These are phyloP conservation scores for Grammomys dolichurus DNA, from an alignment of 2,113 vertebrate genomes.

Conservation along the genomic window DNA sequence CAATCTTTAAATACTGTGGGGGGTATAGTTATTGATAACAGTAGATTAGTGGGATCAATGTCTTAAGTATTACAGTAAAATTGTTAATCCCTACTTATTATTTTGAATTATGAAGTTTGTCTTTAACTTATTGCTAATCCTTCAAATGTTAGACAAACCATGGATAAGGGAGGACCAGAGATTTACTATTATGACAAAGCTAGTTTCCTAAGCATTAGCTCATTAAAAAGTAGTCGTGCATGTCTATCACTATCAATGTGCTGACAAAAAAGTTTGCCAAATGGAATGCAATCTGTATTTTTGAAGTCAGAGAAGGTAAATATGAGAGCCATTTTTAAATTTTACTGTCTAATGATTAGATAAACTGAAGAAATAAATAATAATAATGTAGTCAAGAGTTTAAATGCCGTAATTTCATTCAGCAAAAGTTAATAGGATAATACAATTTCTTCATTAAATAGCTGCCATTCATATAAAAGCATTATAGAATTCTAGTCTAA, in stretches of 20 bases:
- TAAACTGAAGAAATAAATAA: not conserved
- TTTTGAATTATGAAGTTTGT: not conserved
- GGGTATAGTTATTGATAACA: not conserved
- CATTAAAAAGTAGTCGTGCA: not conserved
- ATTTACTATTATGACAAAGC: not conserved
- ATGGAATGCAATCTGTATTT: not conserved
- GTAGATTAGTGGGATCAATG: not conserved
- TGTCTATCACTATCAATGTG: not conserved
- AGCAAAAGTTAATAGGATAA: not conserved
- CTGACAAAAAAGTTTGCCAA: not conserved
- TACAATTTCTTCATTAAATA: not conserved
- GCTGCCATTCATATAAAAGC: not conserved
- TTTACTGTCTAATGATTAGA: not conserved
- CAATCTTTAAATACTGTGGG: not conserved
- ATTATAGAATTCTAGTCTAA: not conserved
- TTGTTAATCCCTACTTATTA: not conserved
- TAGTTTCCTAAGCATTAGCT: not conserved
- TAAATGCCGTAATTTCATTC: not conserved
- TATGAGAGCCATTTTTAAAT: not conserved
- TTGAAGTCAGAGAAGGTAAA: constrained; percentile 23
- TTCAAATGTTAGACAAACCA: not conserved
- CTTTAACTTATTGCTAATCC: not conserved
- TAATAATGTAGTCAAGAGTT: not conserved
- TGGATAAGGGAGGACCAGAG: not conserved
- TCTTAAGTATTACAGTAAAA: not conserved